Evolutionary conservation across 2,113 vertebrate species (phyloP), one percentile per base, ranked within the genome.

Genomic region (Etheostoma cragini): DNA sequence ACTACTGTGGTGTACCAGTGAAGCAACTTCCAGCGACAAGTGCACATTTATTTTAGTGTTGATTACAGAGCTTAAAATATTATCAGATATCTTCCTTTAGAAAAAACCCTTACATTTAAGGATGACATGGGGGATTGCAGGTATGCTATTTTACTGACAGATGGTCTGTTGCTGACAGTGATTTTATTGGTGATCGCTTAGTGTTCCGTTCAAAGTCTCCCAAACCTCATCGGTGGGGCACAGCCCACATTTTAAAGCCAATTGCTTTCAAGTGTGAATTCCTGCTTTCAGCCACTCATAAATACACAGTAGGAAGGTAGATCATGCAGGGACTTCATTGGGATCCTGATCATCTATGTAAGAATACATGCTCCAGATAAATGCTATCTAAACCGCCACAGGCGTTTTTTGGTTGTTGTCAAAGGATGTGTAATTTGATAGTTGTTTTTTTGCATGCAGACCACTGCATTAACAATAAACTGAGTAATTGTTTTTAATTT

Each of bases 151-250:
- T 75, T 47, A 66, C 17, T 62, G 77, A 86, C 54, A 49, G 45
- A 71, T 76, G 52, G 46, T 54, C 6, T 8, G 7, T 15, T 33
- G 42, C 11, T 76, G 70, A 79, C 76, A 60, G 45, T 46, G 30
- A 35, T 56, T 63, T 74, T 67, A 71, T 71, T 71, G 47, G 26
- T 62, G 62, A 63, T 52, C 3, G 0, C 54, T 79, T 53, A 71
- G 66, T 65, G 80, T 76, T 72, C 22, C 16, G 1, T 64, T 76
- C 6, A 21, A 47, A 33, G 42, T 75, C 62, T 83, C 66, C 65
- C 50, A 57, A 71, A 86, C 81, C 65, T 63, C 52, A 70, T 8
- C 26, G 22, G 22, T 47, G 15, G 73, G 24, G 77, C 64, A 74
- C 22, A 76, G 62, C 17, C 54, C 14, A 33, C 65, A 42, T 24